phyloP scores from a whole-genome alignment of 2,888 invertebrate genomes.

The Meghimatium bilineatum region DNA sequence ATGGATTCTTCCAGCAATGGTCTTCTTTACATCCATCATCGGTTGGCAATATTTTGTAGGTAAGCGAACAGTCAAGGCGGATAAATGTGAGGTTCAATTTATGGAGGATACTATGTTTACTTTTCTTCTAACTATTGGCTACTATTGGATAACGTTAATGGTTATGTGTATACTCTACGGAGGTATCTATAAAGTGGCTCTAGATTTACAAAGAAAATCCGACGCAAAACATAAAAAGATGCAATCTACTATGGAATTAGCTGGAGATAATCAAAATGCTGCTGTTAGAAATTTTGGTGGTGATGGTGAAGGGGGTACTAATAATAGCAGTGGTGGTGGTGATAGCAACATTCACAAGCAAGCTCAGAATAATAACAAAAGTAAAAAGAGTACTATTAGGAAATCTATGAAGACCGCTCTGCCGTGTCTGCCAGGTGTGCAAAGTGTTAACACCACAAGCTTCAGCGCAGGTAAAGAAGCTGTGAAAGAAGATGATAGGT shows the following conservation, averaged over 20 bases:
- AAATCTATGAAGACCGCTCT: conserved; percentile 31
- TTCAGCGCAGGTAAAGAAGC: conserved; percentile 54
- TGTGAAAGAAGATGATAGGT: conserved; percentile 84
- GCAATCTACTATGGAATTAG: conserved; percentile 76
- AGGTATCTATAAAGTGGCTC: conserved; percentile 97
- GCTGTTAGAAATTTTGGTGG: conserved; percentile 21
- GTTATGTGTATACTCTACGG: conserved; percentile 96
- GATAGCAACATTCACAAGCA: conserved; percentile 23
- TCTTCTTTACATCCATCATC: conserved; percentile 98
- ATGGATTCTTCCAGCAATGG: conserved; percentile 95
- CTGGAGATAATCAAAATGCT: conserved; percentile 79
- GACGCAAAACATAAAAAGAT: conserved; percentile 94
- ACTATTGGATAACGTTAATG: conserved; percentile 97
- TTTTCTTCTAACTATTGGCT: conserved; percentile 95
- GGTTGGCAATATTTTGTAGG: conserved; percentile 99
- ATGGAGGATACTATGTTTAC: conserved; percentile 97
- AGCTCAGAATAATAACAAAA: conserved; percentile 10
- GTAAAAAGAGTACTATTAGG: conserved; percentile 13
- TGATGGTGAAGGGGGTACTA: conserved; percentile 32
- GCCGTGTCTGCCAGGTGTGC: conserved; percentile 26
- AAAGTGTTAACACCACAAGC: conserved; percentile 50
- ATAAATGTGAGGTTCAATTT: conserved; percentile 97
- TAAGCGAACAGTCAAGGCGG: conserved; percentile 89
- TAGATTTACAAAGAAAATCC: conserved; percentile 97
- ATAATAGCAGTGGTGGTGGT: conserved; percentile 44